phyloP scores from a whole-genome alignment of 2,797 vertebrate genomes.

The Distichodus sexfasciatus region DNA sequence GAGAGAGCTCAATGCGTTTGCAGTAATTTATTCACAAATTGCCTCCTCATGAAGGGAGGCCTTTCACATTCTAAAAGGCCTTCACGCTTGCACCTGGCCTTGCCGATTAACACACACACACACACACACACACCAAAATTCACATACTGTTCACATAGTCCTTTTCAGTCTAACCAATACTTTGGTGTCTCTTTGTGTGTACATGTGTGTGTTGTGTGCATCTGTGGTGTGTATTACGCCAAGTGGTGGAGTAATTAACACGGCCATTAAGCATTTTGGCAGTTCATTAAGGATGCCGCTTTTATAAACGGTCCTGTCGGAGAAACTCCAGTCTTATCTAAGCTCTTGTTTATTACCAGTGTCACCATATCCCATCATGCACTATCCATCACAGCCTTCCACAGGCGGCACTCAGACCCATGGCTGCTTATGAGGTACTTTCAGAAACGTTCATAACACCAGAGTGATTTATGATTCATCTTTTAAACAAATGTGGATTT shows the following conservation, averaged over 20 bases:
- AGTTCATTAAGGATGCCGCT: constrained; percentile 30
- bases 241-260: constrained; percentile 27
- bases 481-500: constrained; percentile 6
- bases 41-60: constrained; percentile 50
- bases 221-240: constrained; percentile 3
- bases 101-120: constrained; percentile 46
- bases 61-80: constrained; percentile 49
- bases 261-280: constrained; percentile 24
- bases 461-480: constrained; percentile 29
- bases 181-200: constrained; percentile 8
- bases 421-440: constrained; percentile 19
- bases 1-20: constrained; percentile 35
- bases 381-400: constrained; percentile 8
- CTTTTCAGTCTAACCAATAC: constrained; percentile 20
- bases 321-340: neutral
- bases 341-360: constrained; percentile 18
- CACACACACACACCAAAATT: constrained; percentile 24
- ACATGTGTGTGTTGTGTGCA: neutral
- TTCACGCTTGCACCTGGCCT: constrained; percentile 54
- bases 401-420: neutral
- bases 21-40: constrained; percentile 55
- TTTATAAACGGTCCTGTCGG: constrained; percentile 11
- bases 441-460: constrained; percentile 31
- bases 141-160: constrained; percentile 17
- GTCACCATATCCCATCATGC: constrained; percentile 3